Evolutionary conservation across 1,140 invertebrate genomes (phyloP), one percentile per base, ranked within the genome.

Genomic region (Archegozetes longisetosus): DNA sequence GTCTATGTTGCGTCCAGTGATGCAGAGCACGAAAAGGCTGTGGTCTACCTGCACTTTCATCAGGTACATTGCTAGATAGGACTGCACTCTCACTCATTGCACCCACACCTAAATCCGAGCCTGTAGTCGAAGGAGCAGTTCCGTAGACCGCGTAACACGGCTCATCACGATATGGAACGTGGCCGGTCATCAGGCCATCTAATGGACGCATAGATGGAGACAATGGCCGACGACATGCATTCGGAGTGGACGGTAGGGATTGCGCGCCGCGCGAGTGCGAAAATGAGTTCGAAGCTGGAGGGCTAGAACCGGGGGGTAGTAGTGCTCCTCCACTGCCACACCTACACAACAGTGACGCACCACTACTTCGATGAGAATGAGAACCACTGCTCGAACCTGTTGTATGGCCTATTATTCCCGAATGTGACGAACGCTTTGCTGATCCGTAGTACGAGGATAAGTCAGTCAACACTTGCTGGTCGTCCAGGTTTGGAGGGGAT

Each of bases 191-290:
- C 6, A 6, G 6, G 17, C 6, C 32, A 40, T 6, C 17, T 9
- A 51, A 50, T 6, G 22, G 26, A 28, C 50, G 46, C 32, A 50
- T 26, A 49, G 46, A n/a, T 22, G 51, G 55, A 47, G 61, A 62
- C 20, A 53, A 17, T 26, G 40, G 61, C 26, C 61, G 20, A 24
- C 58, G 47, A 32, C 23, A 29, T 23, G 61, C 25, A 50, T 62
- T 62, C 22, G 61, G 61, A 20, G 61, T 62, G 40, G 61, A 59
- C 49, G 61, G 61, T 51, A 62, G 47, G 14, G 61, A 62, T 55
- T 62, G 61, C 14, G 50, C 61, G 25, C 48, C 60, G 32, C 61
- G 61, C 22, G 51, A 20, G 47, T 29, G 53, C 48, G 22, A 55
- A 27, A 27, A 57, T 20, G 3, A n/a, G 26, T 32, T 22, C 3